Evolutionary conservation across 2,113 vertebrate genomes (phyloP).

Genomic region (Coregonus clupeaformis): DNA sequence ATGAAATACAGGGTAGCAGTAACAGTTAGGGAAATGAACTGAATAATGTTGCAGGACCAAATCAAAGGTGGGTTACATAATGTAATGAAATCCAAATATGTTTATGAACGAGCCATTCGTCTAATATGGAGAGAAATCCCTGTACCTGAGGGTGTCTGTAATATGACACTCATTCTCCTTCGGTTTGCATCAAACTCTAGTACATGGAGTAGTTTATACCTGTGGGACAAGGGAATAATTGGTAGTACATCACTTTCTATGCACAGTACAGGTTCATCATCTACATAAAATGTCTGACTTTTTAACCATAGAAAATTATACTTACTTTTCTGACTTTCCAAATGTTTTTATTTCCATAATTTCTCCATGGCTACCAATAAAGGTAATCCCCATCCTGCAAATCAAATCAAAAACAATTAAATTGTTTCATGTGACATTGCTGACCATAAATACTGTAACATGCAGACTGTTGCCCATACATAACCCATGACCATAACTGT

Average conservation of each 20-base stretch:
- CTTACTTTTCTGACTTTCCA: constrained; percentile 88
- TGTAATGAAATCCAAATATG: background rate
- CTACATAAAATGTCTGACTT: background rate
- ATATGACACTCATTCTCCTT: constrained; percentile 95
- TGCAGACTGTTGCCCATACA: too few species aligned
- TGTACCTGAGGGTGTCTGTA: constrained; percentile 88
- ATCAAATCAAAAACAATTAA: too few species aligned
- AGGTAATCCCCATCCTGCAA: constrained; percentile 89
- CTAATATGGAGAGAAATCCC: background rate
- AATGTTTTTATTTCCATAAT: constrained; percentile 90
- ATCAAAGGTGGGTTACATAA: background rate
- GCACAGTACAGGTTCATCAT: background rate
- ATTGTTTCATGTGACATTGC: background rate
- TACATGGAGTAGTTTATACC: constrained; percentile 91
- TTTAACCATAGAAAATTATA: background rate
- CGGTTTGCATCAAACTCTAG: constrained; percentile 94
- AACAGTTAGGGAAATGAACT: background rate
- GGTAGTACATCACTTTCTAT: background rate
- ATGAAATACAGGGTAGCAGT: background rate
- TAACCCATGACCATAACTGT: too few species aligned
- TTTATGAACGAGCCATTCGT: too few species aligned
- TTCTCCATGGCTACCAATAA: constrained; percentile 81
- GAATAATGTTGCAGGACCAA: background rate
- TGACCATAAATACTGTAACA: too few species aligned
- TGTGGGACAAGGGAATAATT: constrained; percentile 46